Base-by-base conservation (phyloP, 1,140 invertebrate genomes). In the Venustaconcha ellipsiformis region DNA sequence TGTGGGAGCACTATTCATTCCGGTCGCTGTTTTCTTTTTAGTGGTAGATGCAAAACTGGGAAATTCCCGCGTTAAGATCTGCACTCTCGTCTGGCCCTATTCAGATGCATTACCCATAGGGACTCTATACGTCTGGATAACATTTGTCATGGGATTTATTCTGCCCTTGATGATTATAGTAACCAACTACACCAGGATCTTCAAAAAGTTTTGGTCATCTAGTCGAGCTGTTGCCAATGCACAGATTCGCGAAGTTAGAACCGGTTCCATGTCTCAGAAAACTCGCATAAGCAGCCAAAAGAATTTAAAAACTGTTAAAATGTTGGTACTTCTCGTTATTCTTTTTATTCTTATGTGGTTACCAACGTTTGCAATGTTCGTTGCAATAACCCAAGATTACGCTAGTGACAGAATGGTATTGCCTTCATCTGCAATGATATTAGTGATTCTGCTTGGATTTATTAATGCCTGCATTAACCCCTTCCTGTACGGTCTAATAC, bases 341-440 rank as follows among this genome's bases (percentile, higher is more conserved):
- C 26, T 85, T 1, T 87, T 87, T 67, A 60, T 84, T 37, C 20
- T 82, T 13, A 87, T 87, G 84, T 88, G 85, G 85, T 20, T 80
- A 20, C 86, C 86, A 12, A 76, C 87, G 5, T 88, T 86, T 68
- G 65, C 81, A 0, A 73, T 81, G 1, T 80, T 87, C 56, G 67
- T 79, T 8, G 37, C 80, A 66, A 82, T 88, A 26, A 66, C 77
- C 23, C 57, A 67, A 2, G 82, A 87, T 37, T 80, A 78, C 0
- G 72, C 72, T 57, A 56, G n/a, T 0, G 67, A 79, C 15, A 64
- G 66, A 0, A 82, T 81, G 75, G 30, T 78, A 71, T 69, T 85
- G 14, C 70, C 79, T 11, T 85, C 86, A 14, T 71, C 80, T 12
- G 72, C 74, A 1, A 77, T 88, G 30, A 75, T 86, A 14, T 77